Conservation (phyloP, 2,888 invertebrate species). For the Oasisia sp. region DNA sequence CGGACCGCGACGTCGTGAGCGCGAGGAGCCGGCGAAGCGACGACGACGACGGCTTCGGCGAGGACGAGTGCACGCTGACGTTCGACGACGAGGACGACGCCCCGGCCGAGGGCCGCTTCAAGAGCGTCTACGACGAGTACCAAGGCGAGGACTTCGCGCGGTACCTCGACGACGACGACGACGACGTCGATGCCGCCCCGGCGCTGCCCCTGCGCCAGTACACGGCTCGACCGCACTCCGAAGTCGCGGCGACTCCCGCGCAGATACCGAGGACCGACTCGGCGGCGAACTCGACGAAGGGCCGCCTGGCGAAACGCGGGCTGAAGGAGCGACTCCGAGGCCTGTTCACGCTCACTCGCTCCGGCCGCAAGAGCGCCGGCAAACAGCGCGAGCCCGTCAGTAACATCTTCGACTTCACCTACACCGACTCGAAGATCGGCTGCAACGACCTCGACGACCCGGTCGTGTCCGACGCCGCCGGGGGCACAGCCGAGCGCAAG, state of each 20-base stretch:
- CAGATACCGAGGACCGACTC: background rate
- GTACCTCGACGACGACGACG: conserved; percentile 26
- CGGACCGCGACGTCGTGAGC: background rate
- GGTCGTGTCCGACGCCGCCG: background rate
- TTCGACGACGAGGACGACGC: conserved; percentile 24
- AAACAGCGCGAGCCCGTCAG: background rate
- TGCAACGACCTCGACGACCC: background rate
- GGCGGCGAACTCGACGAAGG: background rate
- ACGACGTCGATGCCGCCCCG: too few relatives aligned
- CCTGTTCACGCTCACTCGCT: background rate
- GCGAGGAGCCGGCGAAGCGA: background rate
- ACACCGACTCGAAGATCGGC: conserved; percentile 28
- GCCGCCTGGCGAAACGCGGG: background rate
- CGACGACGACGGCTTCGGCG: conserved; percentile 21
- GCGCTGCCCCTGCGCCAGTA: background rate
- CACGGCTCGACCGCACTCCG: background rate
- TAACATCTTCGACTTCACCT: conserved; percentile 23
- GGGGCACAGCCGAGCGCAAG: background rate
- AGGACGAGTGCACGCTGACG: conserved; percentile 21
- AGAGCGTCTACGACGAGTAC: conserved; percentile 25
- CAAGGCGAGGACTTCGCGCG: conserved; percentile 28
- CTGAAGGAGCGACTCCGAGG: background rate
- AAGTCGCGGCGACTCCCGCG: background rate
- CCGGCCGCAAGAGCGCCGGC: background rate
- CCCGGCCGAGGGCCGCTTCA: background rate